These are phyloP conservation scores for Scolanthus callimorphus DNA, from an alignment of 92 coral and sea anemone genomes.

Conservation along the genomic window DNA sequence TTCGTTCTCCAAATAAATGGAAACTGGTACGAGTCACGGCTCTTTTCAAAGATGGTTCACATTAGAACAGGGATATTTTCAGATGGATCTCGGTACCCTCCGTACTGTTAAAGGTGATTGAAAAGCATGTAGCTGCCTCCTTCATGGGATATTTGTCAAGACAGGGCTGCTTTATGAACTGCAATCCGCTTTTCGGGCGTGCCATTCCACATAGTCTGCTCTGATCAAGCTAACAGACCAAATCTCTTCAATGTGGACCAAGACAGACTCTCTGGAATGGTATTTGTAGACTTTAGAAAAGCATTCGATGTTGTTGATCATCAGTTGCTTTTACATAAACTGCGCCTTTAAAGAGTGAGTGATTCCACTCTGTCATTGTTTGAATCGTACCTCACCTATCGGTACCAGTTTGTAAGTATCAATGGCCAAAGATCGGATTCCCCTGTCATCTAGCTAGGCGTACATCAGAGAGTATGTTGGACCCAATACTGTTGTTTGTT, in stretches of 20 bases:
- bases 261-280: background rate
- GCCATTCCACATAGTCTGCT: background rate
- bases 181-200: background rate
- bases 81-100: background rate
- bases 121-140: background rate
- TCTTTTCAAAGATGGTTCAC: background rate
- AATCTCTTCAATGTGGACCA: background rate
- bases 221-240: background rate
- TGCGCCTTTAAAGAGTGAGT: background rate
- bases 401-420: no score
- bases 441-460: no score
- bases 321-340: background rate
- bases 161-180: background rate
- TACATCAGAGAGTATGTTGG: no score
- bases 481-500: no score
- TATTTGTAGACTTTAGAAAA: background rate
- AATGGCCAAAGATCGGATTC: no score
- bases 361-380: background rate
- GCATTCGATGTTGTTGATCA: background rate
- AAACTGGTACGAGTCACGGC: background rate
- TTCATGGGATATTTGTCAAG: background rate
- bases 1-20: background rate
- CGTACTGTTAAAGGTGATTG: background rate
- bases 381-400: background rate
- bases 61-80: background rate